Base-by-base conservation (phyloP, 2,888 invertebrate species). In the Ophion costatus region DNA sequence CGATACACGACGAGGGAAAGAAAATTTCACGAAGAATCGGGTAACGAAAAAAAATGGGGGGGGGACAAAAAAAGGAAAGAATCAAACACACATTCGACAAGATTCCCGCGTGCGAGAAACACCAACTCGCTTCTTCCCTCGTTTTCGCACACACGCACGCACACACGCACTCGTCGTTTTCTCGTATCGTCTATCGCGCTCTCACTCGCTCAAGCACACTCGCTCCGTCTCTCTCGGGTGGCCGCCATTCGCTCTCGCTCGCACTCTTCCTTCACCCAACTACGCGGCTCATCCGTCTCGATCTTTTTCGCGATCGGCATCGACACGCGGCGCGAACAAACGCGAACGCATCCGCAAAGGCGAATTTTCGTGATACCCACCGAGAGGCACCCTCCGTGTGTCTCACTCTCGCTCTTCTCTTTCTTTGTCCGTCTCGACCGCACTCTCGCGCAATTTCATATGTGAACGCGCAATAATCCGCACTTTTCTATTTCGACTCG, bases 31-130 rank as follows among this genome's bases (percentile, higher is more conserved):
- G 61, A 61, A 70, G 59, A 29, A 77, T 71, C 73, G 51, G 73
- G 56, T 42, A 24, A 29, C 4, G 11, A 57, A 33, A 59, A 38
- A 64, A 64, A 64, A 88, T 89, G 90, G 90, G 90, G 90, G 89
- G 89, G 90, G 90, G 88, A 11, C 17, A 22, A 38, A 67, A 63
- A 57, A 67, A 76, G 89, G 89, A 92, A 88, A 90, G 88, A 90
- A 87, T 89, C 90, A 91, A 91, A 92, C 91, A 91, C 92, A 91
- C 91, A 89, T 91, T 88, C 89, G 90, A 86, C 77, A 82, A 90
- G 90, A 90, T 93, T 93, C 93, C 93, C 93, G 93, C 92, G 92
- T 92, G 91, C 91, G 85, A 78, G 89, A 92, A 89, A 45, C 45
- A 45, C 45, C 91, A 90, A 92, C 90, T 91, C 89, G 42, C 73